Base-by-base conservation (phyloP, 2,797 vertebrate species). In the Helostoma temminkii region DNA sequence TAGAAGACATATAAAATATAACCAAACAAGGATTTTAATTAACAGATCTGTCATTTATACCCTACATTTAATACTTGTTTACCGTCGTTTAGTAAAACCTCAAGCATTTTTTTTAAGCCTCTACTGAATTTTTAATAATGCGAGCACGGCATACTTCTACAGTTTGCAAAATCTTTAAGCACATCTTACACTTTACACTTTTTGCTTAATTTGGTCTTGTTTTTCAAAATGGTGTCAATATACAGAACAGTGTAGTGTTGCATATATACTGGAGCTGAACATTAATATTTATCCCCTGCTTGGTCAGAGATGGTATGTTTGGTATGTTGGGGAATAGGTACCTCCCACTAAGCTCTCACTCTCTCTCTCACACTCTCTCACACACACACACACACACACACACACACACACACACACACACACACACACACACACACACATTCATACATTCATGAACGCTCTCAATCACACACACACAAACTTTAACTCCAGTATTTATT, bases 311-410 rank as follows among this genome's bases (percentile, higher is more conserved):
- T 60, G 77, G 83, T 71, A 88, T 87, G 81, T 36, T 26, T 76
- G 86, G 84, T 82, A 86, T 87, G 89, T 79, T 79, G 65, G 66
- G 73, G 72, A 42, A 46, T 71, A 14, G 64, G 57, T 66, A 39
- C 62, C 58, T 79, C 59, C 54, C 57, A 62, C 59, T 69, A 68
- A 81, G 56, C 79, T 68, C 22, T 39, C 22, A 16, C 60, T 32
- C 39, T 39, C 70, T 28, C 45, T 15, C 46, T 4, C 22, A 10
- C 36, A n/a, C 25, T 22, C 67, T 19, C 58, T 3, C 25, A 15
- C 41, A 28, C 58, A 10, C 22, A 34, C 48, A 5, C 25, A n/a
- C 42, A n/a, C 47, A 53, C 39, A 16, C 22, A 26, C 41, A 22
- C 19, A 24, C 19, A 15, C 12, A 57, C 43, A 15, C 46, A 34